Evolutionary conservation across 2,888 invertebrate species (phyloP).

Genomic region (Cerceris rybyensis): DNA sequence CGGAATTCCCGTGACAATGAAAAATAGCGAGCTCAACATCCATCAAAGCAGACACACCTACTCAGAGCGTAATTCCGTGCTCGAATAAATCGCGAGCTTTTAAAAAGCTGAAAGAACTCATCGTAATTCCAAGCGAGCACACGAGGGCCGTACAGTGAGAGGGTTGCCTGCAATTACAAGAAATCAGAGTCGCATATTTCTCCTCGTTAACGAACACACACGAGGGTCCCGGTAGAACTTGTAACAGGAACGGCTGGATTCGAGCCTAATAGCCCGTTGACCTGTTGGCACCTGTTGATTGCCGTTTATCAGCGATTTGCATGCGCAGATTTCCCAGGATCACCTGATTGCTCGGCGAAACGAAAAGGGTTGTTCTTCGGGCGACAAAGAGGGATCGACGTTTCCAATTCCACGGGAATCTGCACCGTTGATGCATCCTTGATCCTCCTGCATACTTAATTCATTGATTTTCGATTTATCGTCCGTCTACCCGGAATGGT

Average conservation of each 20-base stretch:
- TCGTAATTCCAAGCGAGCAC: no score
- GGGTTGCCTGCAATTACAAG: not conserved
- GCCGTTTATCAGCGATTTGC: constrained; percentile 69
- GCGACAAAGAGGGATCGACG: constrained; percentile 36
- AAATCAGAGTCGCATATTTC: not conserved
- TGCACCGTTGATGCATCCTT: constrained; percentile 25
- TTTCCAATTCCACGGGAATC: constrained; percentile 4
- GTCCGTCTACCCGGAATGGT: not conserved
- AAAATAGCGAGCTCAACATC: no score
- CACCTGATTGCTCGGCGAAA: constrained; percentile 46
- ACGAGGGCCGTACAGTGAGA: not conserved
- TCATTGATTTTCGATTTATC: constrained; percentile 58
- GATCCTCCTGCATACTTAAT: constrained; percentile 23
- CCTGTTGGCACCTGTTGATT: constrained; percentile 69
- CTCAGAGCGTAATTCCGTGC: no score
- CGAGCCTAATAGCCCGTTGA: constrained; percentile 67
- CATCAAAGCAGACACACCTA: no score
- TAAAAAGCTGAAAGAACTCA: no score
- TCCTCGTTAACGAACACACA: not conserved
- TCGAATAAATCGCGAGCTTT: no score
- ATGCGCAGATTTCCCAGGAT: constrained; percentile 60
- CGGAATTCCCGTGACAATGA: no score
- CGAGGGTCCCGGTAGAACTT: constrained; percentile 32
- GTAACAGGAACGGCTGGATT: constrained; percentile 54
- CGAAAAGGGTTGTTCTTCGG: constrained; percentile 40